A percentile compares a stretch with the other conserved stretches of the same genome.
phyloP scores from a whole-genome alignment of 1,140 invertebrate species.

The Drosophila rhopaloa region DNA sequence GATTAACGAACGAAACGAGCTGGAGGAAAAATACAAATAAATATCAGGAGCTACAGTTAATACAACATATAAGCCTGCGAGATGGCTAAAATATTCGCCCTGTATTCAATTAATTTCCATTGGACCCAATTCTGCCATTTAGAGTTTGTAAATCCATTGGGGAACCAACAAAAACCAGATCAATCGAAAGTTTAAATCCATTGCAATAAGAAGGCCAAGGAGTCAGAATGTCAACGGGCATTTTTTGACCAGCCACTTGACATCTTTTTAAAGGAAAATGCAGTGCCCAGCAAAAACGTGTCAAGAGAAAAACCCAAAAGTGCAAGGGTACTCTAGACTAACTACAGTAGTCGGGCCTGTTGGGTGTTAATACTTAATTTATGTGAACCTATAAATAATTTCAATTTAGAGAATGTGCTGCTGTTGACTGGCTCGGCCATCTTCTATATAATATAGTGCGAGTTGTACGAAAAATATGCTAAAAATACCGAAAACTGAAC shows the following conservation, averaged over 20 bases:
- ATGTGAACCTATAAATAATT: conserved; percentile 84
- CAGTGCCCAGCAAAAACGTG: conserved; percentile 21
- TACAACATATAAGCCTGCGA: no score
- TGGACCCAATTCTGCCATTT: neutral
- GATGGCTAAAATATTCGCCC: conserved; percentile 1
- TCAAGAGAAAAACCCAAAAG: conserved; percentile 27
- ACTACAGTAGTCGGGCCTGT: conserved; percentile 39
- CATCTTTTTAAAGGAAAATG: conserved; percentile 1
- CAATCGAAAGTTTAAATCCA: conserved; percentile 2
- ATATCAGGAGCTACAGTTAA: neutral
- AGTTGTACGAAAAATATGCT: conserved; percentile 79
- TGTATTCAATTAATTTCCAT: neutral
- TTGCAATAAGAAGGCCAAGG: conserved; percentile 3
- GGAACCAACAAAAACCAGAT: neutral
- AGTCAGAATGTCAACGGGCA: conserved; percentile 15
- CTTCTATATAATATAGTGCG: conserved; percentile 74
- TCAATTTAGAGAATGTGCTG: conserved; percentile 82
- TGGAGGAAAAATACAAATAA: conserved; percentile 2
- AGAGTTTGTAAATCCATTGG: neutral
- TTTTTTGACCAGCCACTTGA: conserved; percentile 4
- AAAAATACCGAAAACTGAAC: conserved; percentile 81
- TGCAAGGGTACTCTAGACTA: conserved; percentile 19
- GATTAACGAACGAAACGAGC: conserved; percentile 23
- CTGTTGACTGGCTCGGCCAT: conserved; percentile 54
- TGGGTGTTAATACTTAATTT: conserved; percentile 81